Percentiles rank a stretch among this genome's conserved stretches.
Conservation (phyloP, 30 jellyfish, hydroid and myxozoan genomes). For the Sanderia malayensis region DNA sequence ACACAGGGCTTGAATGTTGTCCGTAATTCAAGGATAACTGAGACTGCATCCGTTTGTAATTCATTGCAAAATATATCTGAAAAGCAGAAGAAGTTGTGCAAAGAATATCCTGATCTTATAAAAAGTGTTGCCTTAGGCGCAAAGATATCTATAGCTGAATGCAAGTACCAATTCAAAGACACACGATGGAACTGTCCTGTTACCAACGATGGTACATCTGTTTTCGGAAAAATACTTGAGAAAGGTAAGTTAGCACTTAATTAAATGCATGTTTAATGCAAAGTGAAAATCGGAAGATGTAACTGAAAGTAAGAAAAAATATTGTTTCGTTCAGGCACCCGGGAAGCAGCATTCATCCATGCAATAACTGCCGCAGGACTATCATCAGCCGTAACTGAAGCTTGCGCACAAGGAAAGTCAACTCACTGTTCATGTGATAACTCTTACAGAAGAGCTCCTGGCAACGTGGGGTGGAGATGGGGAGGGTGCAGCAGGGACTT, state of each 20-base stretch:
- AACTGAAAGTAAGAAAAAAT: too few species aligned
- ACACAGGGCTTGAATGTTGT: conserved; percentile 59
- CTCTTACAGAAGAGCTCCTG: conserved; percentile 38
- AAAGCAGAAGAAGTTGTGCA: conserved; percentile 71
- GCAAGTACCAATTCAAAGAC: conserved; percentile 75
- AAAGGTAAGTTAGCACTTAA: conserved; percentile 75
- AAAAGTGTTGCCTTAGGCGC: conserved; percentile 92
- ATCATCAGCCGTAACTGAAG: conserved; percentile 90
- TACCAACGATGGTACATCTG: conserved; percentile 61
- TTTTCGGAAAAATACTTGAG: conserved; percentile 90
- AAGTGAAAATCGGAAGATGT: too few species aligned
- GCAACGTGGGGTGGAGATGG: conserved; percentile 89
- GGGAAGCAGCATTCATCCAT: conserved; percentile 95
- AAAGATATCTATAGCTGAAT: conserved; percentile 71
- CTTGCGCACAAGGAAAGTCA: conserved; percentile 97
- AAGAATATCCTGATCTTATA: conserved; percentile 81
- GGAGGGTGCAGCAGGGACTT: conserved; percentile 97
- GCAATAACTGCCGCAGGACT: conserved; percentile 97
- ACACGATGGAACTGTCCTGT: conserved; percentile 94
- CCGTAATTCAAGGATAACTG: conserved; percentile 7
- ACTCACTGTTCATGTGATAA: conserved; percentile 79
- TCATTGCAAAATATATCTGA: conserved; percentile 63
- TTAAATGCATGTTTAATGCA: too few species aligned
- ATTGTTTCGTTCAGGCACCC: conserved; percentile 91
- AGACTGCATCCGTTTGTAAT: conserved; percentile 52